phyloP scores from a whole-genome alignment of 37 sponge, comb jelly and placozoan species.

The Ianthella basta region DNA sequence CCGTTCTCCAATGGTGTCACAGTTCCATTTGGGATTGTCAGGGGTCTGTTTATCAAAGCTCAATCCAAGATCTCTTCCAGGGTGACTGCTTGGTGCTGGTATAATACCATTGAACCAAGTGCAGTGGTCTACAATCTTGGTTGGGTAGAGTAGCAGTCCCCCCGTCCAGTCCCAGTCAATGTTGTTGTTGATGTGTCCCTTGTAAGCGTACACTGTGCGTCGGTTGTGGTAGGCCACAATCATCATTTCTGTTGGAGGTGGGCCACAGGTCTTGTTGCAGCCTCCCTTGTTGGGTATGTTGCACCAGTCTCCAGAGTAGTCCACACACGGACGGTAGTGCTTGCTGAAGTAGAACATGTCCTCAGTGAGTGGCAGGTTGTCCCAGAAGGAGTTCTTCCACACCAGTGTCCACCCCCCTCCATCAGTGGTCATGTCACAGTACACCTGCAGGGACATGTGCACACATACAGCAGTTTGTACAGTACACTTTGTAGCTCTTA shows the following conservation, averaged over 20 bases:
- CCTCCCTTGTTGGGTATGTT: constrained; percentile 3
- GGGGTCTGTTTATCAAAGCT: constrained; percentile 7
- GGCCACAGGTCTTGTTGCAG: neutral
- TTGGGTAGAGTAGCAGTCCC: neutral
- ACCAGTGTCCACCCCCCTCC: constrained; percentile 27
- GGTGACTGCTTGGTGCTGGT: constrained; percentile 27
- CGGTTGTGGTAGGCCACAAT: constrained; percentile 24
- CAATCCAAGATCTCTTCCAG: neutral
- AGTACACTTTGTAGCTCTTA: no score
- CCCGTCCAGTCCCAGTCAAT: constrained; percentile 18
- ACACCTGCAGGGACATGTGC: neutral
- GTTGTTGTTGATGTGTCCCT: constrained; percentile 6
- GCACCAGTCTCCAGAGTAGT: constrained; percentile 1
- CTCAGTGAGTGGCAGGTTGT: neutral
- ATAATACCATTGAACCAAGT: neutral
- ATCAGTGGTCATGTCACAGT: constrained; percentile 27
- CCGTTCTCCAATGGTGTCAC: neutral
- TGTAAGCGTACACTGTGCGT: constrained; percentile 3
- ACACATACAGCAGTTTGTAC: no score
- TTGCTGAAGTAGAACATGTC: constrained; percentile 13
- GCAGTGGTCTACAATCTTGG: constrained; percentile 17
- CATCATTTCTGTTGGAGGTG: constrained; percentile 6
- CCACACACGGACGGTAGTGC: constrained; percentile 9
- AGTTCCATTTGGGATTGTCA: neutral
- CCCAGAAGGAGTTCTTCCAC: constrained; percentile 11